phyloP scores from a whole-genome alignment of 2,888 invertebrate genomes.

The Drosophila meridiana region DNA sequence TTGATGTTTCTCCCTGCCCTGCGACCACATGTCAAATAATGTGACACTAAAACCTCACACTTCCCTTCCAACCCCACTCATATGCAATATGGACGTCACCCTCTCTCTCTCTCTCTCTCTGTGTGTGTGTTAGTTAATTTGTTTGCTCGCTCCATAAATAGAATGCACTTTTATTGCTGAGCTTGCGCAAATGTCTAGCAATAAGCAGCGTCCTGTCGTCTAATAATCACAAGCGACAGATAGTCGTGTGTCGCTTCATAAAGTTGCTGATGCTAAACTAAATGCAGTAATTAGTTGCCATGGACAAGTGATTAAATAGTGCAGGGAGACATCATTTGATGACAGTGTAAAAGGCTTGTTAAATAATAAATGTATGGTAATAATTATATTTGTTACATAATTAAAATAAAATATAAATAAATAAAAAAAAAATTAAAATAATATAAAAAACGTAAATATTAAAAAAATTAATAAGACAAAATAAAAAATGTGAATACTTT shows the following conservation, averaged over 20 bases:
- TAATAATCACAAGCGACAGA: constrained; percentile 20
- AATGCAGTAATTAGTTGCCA: constrained; percentile 4
- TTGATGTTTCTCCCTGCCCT: constrained; percentile 44
- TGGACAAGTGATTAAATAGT: not conserved
- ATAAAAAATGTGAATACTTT: no score
- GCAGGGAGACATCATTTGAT: not conserved
- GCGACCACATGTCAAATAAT: constrained; percentile 50
- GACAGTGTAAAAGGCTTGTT: not conserved
- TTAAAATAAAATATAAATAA: not conserved
- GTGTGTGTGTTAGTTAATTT: constrained; percentile 32
- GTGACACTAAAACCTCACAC: constrained; percentile 14
- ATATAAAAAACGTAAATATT: no score
- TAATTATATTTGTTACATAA: not conserved
- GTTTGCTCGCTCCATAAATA: constrained; percentile 35
- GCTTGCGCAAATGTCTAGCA: constrained; percentile 47
- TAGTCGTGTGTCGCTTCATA: not conserved
- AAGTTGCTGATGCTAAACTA: constrained; percentile 14
- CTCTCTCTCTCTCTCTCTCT: not conserved
- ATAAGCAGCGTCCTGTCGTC: constrained; percentile 14
- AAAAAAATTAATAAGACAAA: no score
- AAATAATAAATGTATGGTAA: no score
- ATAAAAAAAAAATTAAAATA: no score
- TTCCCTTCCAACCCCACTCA: no score
- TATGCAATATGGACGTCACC: not conserved
- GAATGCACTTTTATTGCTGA: constrained; percentile 64